Base-by-base conservation (phyloP, 2,113 vertebrate genomes). In the Perca fluviatilis region DNA sequence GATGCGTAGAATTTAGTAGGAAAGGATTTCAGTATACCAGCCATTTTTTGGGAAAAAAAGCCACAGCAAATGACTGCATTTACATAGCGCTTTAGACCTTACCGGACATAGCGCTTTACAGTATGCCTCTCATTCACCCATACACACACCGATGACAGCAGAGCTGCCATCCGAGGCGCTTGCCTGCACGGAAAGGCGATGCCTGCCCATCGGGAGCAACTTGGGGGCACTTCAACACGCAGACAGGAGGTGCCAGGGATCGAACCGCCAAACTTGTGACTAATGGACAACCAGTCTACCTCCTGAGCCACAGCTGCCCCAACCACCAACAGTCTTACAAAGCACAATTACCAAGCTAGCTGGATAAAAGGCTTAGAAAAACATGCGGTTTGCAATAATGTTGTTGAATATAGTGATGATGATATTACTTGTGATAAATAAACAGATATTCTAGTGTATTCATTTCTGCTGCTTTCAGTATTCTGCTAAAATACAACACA, bases 1-100 rank as follows among this genome's bases (percentile, higher is more conserved):
- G 58, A 68, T 53, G 53, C 49, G 64, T 33, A 56, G 23, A 69
- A 82, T 74, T 74, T 54, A 21, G 27, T 36, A 27, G 5, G 27
- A 60, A 3, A 40, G 62, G 57, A 49, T 61, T 60, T 78, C 46
- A 64, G 18, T 77, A 10, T 56, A 4, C 18, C 56, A 40, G 63
- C 13, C 25, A 15, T 64, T 66, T 68, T 18, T 7, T n/a, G n/a
- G 61, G 23, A 27, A 46, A 79, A 79, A 25, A 40, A 40, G 40
- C 40, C 40, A 40, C 9, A 10, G 5, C 11, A 14, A 47, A 49
- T 50, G 25, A 21, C 15, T 30, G 46, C 25, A 30, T 50, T 5
- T 30, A 25, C 7, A 16, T 47, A 18, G 13, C 12, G 21, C 40
- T 43, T n/a, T 21, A 11, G 23, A 65, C 13, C 21, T 43, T 46